These are phyloP conservation scores for Ranitomeya imitator DNA, from an alignment of 2,113 vertebrate species.

Conservation along the genomic window DNA sequence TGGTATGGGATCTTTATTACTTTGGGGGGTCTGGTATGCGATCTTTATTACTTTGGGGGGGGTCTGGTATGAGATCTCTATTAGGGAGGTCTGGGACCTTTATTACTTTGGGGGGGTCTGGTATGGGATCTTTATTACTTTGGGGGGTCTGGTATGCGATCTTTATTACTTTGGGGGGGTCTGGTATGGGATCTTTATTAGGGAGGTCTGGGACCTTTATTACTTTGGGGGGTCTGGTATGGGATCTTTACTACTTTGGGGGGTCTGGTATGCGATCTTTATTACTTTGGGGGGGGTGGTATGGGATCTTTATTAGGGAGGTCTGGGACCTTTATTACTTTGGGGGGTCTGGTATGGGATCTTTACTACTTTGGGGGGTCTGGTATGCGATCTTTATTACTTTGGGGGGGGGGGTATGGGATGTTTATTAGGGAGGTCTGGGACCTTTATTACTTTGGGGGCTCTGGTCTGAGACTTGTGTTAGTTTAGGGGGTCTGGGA, in stretches of 20 bases:
- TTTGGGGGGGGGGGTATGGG: neutral
- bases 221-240: neutral
- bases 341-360: too few species aligned
- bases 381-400: too few species aligned
- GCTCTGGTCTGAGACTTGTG: neutral
- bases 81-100: neutral
- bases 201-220: neutral
- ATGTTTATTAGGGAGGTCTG: too few species aligned
- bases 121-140: too few species aligned
- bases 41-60: neutral
- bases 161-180: neutral
- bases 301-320: neutral
- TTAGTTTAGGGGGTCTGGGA: neutral
- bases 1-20: neutral
- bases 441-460: neutral
- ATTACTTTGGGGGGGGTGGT: too few species aligned
- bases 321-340: neutral
- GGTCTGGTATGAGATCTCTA: neutral
- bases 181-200: neutral
- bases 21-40: neutral
- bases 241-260: accelerated
- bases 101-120: neutral
- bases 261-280: neutral
- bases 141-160: too few species aligned
- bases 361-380: too few species aligned